Evolutionary conservation across 2,888 invertebrate species (phyloP), one percentile per base, ranked within the genome.

Genomic region (Ochropleura plecta): DNA sequence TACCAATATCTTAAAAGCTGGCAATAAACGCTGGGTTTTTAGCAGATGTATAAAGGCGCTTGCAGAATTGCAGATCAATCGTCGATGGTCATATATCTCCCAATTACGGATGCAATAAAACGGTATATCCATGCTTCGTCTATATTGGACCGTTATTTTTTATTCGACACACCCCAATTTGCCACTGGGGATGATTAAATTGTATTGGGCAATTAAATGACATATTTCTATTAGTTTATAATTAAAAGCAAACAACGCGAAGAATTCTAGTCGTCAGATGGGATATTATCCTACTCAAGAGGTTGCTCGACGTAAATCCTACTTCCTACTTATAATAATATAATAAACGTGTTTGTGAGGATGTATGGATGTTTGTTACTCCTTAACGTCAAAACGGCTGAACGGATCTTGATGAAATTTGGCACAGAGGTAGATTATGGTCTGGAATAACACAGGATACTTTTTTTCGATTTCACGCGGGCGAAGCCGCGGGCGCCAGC

Each of bases 61-160:
- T 69, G 30, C 12, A 48, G 66, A 72, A 55, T 63, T 63, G 20
- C 7, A n/a, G 65, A 71, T 63, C 65, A 63, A 66, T 69, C 42
- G 49, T n/a, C 65, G 46, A 49, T 67, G 42, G 81, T 42, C 53
- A 42, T 62, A 66, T 69, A 65, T 62, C 65, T 3, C 70, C 20
- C 65, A 83, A 83, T 83, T 73, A 83, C 49, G 46, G 68, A 51
- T 59, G 69, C 73, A 59, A 79, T 83, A 78, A 81, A 76, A 72
- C 40, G 62, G 20, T 67, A 72, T 72, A 62, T 44, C 57, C 57
- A 49, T 72, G 44, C 53, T 59, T 44, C 57, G 63, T 67, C 69
- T 53, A 18, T 72, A 83, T 55, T 69, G 70, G 44, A 42, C 66
- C 9, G 49, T 83, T 69, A 78, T 83, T 70, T 82, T 73, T 83